Evolutionary conservation across 1,140 invertebrate species (phyloP), one percentile per base, ranked within the genome.

Genomic region (Leptonema lineaticorne): DNA sequence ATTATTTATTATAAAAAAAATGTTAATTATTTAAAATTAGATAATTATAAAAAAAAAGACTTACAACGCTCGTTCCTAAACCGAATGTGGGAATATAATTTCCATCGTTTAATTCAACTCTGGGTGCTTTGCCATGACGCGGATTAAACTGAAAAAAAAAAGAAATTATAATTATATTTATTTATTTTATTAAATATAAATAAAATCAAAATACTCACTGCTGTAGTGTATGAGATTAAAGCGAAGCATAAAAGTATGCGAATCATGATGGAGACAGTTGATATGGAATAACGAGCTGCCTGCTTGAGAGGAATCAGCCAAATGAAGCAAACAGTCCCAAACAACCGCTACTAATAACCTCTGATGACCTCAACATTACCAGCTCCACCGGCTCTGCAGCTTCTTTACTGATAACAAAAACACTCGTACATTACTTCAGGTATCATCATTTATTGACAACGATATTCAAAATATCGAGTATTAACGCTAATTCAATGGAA

Each of bases 61-160:
- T 75, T 73, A 83, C 83, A 69, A 83, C 82, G 82, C 84, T 87
- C 0, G 87, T 88, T 22, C 87, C 87, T 0, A 88, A 74, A 1
- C 86, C 86, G 66, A 87, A 72, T 0, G 81, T 72, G 5, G 86
- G 86, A 37, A 87, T 80, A 33, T 79, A 63, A 24, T 75, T 63
- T 24, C 84, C 86, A 74, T 79, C 71, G 46, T 70, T 73, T 29
- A 73, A 56, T 27, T 56, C 46, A 5, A 69, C 46, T n/a, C 27
- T 56, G 33, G 68, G 56, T 24, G 68, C 65, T 65, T 72, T 72
- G 24, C 67, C 70, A 41, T 41, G 37, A 11, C 11, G 16, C 1
- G 24, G 50, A 26, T 26, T 20, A 26, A 20, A 20, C 46, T 48
- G 46, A 16, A 48, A 48, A 48, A 1, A 48, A 41, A 41, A 14